Percentiles rank a stretch among this genome's conserved stretches.
phyloP scores from a whole-genome alignment of 2,797 vertebrate genomes.

The Cottoperca gobio region DNA sequence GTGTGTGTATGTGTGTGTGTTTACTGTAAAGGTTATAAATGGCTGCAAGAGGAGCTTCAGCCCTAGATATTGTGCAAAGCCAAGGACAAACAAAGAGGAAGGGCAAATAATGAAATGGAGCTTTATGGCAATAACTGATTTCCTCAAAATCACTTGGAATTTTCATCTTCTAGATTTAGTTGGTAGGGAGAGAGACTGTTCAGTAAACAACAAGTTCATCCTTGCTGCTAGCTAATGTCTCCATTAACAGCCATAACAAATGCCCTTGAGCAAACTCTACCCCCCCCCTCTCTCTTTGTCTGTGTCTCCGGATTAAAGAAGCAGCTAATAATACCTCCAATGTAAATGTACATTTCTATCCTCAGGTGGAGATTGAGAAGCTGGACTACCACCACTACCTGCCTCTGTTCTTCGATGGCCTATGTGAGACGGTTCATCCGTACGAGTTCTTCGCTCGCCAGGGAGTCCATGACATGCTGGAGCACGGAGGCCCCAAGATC shows the following conservation, averaged over 20 bases:
- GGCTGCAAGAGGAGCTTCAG: conserved; percentile 44
- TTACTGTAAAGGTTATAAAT: conserved; percentile 60
- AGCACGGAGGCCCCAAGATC: conserved; percentile 92
- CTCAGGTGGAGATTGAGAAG: conserved; percentile 92
- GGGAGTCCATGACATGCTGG: conserved; percentile 94
- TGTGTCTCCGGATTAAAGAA: conserved; percentile 29
- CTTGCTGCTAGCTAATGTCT: conserved; percentile 9
- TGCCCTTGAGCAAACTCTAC: conserved; percentile 31
- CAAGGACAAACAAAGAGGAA: conserved; percentile 70
- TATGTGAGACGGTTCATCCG: conserved; percentile 92
- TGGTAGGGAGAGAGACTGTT: background rate
- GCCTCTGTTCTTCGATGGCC: conserved; percentile 93
- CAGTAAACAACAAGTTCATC: conserved; percentile 15
- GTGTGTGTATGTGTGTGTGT: conserved; percentile 28
- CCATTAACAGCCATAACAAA: conserved; percentile 10
- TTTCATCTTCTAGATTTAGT: conserved; percentile 1
- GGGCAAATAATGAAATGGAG: conserved; percentile 36
- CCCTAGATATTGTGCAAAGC: conserved; percentile 55
- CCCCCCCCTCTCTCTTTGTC: background rate
- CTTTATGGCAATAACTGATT: conserved; percentile 32
- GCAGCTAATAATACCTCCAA: conserved; percentile 18
- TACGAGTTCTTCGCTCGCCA: conserved; percentile 94
- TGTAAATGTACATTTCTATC: conserved; percentile 49
- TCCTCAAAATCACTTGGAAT: background rate
- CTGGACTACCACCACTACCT: conserved; percentile 94